These are phyloP conservation scores for Columba guinea DNA, from an alignment of 2,797 vertebrate genomes.

Conservation along the genomic window DNA sequence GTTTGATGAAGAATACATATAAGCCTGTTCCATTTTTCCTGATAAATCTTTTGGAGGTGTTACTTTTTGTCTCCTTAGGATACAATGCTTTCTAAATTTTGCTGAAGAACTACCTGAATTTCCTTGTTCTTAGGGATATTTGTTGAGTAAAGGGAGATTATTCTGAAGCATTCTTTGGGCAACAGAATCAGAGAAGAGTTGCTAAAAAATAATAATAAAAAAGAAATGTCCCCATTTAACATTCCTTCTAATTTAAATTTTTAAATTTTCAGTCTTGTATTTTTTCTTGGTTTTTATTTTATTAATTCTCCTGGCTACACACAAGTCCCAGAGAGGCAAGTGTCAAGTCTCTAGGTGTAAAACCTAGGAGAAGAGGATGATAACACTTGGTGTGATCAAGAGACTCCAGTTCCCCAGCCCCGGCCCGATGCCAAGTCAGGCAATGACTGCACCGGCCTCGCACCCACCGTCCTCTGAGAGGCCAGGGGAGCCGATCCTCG, in stretches of 20 bases:
- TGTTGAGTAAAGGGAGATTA: not conserved
- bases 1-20: not conserved
- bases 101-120: not conserved
- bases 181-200: not conserved
- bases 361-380: not conserved
- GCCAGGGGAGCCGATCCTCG: rapidly evolving
- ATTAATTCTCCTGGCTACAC: not conserved
- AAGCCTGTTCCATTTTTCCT: not conserved
- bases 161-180: not conserved
- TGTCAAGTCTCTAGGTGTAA: not conserved
- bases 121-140: not conserved
- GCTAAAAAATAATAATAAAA: not conserved
- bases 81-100: not conserved
- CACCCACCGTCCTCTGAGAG: too few relatives aligned
- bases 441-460: not conserved
- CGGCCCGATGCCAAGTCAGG: not conserved
- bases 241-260: not conserved
- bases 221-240: not conserved
- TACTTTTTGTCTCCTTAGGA: not conserved
- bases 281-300: not conserved
- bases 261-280: not conserved
- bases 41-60: not conserved
- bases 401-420: not conserved
- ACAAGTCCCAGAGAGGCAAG: not conserved
- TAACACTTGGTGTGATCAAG: not conserved